Evolutionary conservation across 1,140 invertebrate species (phyloP).

Genomic region (Charaxes varanes): DNA sequence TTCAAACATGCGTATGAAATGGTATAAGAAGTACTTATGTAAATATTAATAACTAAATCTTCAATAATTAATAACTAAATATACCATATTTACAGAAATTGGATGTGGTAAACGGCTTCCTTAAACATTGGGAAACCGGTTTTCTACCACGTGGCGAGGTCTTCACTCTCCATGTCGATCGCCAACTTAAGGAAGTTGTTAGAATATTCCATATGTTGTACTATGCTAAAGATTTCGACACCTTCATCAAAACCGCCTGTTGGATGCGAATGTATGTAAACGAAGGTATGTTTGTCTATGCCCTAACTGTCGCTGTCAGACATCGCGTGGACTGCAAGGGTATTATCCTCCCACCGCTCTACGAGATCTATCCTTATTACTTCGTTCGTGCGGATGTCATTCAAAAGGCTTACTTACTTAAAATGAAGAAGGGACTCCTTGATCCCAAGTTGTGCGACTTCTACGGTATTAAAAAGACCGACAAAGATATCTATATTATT

Average conservation of each 20-base stretch:
- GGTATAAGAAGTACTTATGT: neutral
- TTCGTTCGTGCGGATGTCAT: slow-evolving; percentile 78
- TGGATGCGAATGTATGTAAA: slow-evolving; percentile 79
- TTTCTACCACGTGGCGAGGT: slow-evolving; percentile 75
- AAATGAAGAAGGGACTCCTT: slow-evolving; percentile 67
- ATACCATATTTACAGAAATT: slow-evolving; percentile 73
- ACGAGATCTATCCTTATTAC: slow-evolving; percentile 80
- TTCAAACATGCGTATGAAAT: too few species aligned
- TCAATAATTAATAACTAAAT: neutral
- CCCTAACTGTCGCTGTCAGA: slow-evolving; percentile 75
- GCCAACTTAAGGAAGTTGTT: slow-evolving; percentile 77
- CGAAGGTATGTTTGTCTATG: slow-evolving; percentile 79
- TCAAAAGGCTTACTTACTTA: slow-evolving; percentile 75
- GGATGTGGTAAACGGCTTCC: slow-evolving; percentile 76
- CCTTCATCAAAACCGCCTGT: slow-evolving; percentile 75
- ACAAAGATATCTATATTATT: slow-evolving; percentile 57
- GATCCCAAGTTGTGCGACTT: slow-evolving; percentile 56
- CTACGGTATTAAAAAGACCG: slow-evolving; percentile 58
- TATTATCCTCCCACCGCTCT: slow-evolving; percentile 77
- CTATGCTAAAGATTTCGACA: slow-evolving; percentile 78
- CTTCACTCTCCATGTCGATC: slow-evolving; percentile 77
- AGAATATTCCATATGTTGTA: slow-evolving; percentile 81
- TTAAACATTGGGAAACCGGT: slow-evolving; percentile 73
- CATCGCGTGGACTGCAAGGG: slow-evolving; percentile 57
- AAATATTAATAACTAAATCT: too few species aligned